Conservation (phyloP, 2,797 vertebrate species). For the Setipinna tenuifilis region DNA sequence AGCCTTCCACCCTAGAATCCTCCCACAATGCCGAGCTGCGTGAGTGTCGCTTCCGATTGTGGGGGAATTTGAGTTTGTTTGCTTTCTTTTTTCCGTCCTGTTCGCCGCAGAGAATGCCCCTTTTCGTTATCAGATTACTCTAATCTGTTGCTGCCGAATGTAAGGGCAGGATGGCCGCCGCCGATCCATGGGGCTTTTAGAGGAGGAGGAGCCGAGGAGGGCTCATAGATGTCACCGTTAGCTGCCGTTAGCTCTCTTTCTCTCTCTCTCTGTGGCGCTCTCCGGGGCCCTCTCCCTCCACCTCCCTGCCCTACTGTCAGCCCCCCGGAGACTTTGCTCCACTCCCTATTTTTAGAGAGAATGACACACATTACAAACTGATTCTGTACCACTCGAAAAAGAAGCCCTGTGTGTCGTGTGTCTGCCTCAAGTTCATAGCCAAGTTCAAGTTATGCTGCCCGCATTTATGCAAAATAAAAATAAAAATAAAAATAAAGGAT, state of each 20-base stretch:
- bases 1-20: slow-evolving; percentile 38
- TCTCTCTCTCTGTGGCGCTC: not conserved
- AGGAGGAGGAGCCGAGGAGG: not conserved
- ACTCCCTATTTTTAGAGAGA: slow-evolving; percentile 23
- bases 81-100: slow-evolving; percentile 58
- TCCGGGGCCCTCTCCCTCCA: not conserved
- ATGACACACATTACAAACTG: slow-evolving; percentile 35
- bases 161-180: slow-evolving; percentile 63
- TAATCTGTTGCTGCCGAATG: slow-evolving; percentile 68
- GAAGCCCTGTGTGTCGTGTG: not conserved
- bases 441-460: not conserved
- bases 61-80: slow-evolving; percentile 57
- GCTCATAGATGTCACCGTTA: not conserved
- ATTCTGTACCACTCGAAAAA: not conserved
- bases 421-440: not conserved
- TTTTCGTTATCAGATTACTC: slow-evolving; percentile 66
- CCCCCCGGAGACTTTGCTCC: not conserved
- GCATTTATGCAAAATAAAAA: not conserved
- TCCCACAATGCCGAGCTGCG: slow-evolving; percentile 51
- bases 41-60: slow-evolving; percentile 56
- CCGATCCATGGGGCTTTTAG: not conserved
- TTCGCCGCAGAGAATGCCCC: slow-evolving; percentile 63
- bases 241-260: too few species aligned
- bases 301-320: slow-evolving; percentile 21
- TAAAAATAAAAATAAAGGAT: not conserved